Base-by-base conservation (phyloP, 1,140 invertebrate species). In the Drosophila kikkawai region DNA sequence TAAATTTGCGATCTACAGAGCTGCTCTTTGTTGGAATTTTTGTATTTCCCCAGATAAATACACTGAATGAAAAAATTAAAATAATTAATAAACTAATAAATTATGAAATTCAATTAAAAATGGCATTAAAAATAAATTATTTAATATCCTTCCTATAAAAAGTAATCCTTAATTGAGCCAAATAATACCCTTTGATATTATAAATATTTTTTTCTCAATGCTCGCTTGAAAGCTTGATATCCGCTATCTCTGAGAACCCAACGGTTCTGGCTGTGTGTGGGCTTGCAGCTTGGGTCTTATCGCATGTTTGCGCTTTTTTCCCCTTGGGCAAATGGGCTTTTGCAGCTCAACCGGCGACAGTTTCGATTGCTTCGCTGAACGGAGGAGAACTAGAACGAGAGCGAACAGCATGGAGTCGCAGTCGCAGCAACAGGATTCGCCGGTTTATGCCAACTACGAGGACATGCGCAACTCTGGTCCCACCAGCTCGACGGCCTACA, bases 401-500 rank as follows among this genome's bases (percentile, higher is more conserved):
- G 26, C 15, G 48, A 32, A 5, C 17, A 39, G 48, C 15, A 34
- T 77, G 74, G 74, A 68, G 47, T 29, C 59, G 4, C 32, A 34
- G 32, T 1, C 1, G 6, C 65, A 74, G 29, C 48, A 76, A 17
- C 61, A 77, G 41, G 75, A 77, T 36, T 67, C 78, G 5, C 68
- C 82, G 3, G 50, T 84, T 13, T 86, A 86, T 34, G 79, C 83
- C 55, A 86, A 86, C 37, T 86, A 86, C 15, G 82, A 87, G 79
- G 79, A 87, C 53, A 61, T 86, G 58, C 75, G 82, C 0, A 51
- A 74, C 42, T 86, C 82, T 13, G 82, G 77, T 8, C 32, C 76
- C 1, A 71, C 59, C 8, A 64, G 83, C 26, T 79, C 83, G 12
- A 76, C 67, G 34, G 51, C 61, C n/a, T 82, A 86, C 37, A 71